phyloP scores from a whole-genome alignment of 2,113 vertebrate genomes.

The Telmatochromis sp. region DNA sequence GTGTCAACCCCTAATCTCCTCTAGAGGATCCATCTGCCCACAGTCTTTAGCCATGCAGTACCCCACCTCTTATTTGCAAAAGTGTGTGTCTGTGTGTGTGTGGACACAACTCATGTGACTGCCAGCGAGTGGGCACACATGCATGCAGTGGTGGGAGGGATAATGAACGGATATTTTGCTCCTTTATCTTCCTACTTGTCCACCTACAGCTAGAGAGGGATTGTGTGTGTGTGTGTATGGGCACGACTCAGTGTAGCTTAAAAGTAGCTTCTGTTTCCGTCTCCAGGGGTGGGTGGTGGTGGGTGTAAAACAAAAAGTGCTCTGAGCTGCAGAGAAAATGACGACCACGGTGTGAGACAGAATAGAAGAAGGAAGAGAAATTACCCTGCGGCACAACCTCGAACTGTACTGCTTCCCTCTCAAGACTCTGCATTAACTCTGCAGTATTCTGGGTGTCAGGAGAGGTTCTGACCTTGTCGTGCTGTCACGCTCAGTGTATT shows the following conservation, averaged over 20 bases:
- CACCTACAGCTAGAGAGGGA: conserved; percentile 21
- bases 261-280: not conserved
- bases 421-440: conserved; percentile 21
- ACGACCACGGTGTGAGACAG: not conserved
- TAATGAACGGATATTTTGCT: conserved; percentile 25
- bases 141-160: not conserved
- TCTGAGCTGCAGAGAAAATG: conserved; percentile 15
- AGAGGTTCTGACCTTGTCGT: not conserved
- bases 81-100: not conserved
- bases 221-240: not conserved
- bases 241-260: not conserved
- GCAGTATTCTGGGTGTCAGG: not conserved
- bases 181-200: conserved; percentile 37
- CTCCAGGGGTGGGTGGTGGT: conserved; percentile 5
- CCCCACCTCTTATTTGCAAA: not conserved
- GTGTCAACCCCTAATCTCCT: conserved; percentile 29
- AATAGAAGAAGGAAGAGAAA: conserved; percentile 9
- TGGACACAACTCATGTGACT: not conserved
- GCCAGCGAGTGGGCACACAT: conserved; percentile 3
- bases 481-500: not conserved
- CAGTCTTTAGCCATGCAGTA: conserved; percentile 18
- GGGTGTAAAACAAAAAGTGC: not conserved
- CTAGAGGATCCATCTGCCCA: conserved; percentile 56
- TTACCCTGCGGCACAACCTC: not conserved
- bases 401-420: not conserved